Evolutionary conservation across 2,113 vertebrate genomes (phyloP).

Genomic region (Oreochromis spilurus): DNA sequence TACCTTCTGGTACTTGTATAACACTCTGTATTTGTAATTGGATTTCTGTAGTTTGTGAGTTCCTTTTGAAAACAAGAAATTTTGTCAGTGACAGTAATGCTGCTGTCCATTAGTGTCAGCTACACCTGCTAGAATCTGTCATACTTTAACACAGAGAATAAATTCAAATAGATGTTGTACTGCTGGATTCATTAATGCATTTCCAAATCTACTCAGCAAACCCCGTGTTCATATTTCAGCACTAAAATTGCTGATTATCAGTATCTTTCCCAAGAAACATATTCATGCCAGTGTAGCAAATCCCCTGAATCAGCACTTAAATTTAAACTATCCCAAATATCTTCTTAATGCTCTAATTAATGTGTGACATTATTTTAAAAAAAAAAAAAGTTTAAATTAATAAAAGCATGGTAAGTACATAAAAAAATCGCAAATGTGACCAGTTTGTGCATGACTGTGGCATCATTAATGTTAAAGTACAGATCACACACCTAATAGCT

Average conservation of each 20-base stretch:
- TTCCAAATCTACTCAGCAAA: background rate
- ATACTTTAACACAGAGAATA: background rate
- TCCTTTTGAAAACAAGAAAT: background rate
- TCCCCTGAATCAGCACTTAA: background rate
- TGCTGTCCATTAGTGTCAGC: background rate
- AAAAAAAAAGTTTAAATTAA: background rate
- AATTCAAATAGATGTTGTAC: background rate
- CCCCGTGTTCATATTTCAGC: background rate
- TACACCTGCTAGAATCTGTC: background rate
- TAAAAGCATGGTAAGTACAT: background rate
- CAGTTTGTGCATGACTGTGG: background rate
- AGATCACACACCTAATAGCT: background rate
- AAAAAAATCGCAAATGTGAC: background rate
- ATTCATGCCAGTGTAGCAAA: background rate
- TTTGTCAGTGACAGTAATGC: background rate
- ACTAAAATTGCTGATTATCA: conserved; percentile 4
- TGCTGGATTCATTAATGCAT: background rate
- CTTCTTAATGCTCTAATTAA: background rate
- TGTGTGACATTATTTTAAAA: background rate
- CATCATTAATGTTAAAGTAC: background rate
- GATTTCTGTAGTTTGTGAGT: background rate
- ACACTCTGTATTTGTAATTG: background rate
- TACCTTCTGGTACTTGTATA: background rate
- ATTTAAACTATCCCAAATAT: background rate
- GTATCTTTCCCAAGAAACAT: background rate